Evolutionary conservation across 2,113 vertebrate species (phyloP).

Genomic region (Emydocephalus ijimae): DNA sequence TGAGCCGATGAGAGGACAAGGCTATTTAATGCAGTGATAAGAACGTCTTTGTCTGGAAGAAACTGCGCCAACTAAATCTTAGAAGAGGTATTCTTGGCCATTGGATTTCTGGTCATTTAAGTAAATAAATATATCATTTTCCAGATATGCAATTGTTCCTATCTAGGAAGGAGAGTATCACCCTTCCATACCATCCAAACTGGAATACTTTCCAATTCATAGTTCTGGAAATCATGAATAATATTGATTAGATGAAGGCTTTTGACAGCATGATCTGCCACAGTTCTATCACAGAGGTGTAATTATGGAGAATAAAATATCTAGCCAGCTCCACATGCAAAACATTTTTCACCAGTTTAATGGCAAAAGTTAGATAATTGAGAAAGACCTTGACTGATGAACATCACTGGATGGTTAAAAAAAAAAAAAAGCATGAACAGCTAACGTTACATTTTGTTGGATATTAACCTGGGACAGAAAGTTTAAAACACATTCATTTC

Average conservation of each 20-base stretch:
- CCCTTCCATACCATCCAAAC: neutral
- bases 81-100: neutral
- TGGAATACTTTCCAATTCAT: neutral
- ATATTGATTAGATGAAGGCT: neutral
- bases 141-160: neutral
- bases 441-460: conserved; percentile 43
- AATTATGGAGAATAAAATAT: conserved; percentile 34
- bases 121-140: neutral
- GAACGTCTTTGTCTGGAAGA: neutral
- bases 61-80: neutral
- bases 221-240: neutral
- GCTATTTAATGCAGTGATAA: neutral
- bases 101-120: neutral
- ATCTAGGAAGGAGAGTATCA: neutral
- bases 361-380: conserved; percentile 26
- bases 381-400: conserved; percentile 51
- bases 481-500: conserved; percentile 51
- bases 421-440: conserved; percentile 35
- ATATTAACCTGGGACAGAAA: conserved; percentile 48
- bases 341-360: conserved; percentile 35
- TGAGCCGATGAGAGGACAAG: neutral
- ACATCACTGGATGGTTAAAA: conserved; percentile 43
- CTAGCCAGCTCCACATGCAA: conserved; percentile 19
- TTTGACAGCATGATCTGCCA: conserved; percentile 29
- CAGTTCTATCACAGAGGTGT: conserved; percentile 16